Base-by-base conservation (phyloP, 1,140 invertebrate genomes). In the Diplogasteroides magnus region DNA sequence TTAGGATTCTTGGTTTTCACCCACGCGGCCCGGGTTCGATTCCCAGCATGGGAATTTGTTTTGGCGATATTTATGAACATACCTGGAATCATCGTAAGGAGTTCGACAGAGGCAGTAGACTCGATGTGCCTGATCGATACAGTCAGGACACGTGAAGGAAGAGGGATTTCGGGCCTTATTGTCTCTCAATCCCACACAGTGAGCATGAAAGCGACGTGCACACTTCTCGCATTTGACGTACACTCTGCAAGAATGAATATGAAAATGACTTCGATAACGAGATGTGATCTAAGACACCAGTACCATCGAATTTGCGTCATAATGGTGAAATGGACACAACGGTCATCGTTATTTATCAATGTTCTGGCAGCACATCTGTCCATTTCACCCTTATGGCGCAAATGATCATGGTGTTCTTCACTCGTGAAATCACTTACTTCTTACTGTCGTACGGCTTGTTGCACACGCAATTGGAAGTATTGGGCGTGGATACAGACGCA, bases 1-100 rank as follows among this genome's bases (percentile, higher is more conserved):
- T 87, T 89, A 89, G 89, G 89, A 90, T 90, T 89, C 87, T 88
- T 88, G 89, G 89, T 88, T 90, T 87, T 90, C 89, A 90, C 89
- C 88, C 88, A 88, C 88, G 87, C 89, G 89, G 88, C 88, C 88
- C 88, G 88, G 88, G 88, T 90, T 90, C 89, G 88, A 90, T 90
- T 90, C 89, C 89, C 89, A 88, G 89, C 89, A 89, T 87, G 87
- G 88, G 88, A 89, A 89, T 25, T 65, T n/a, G n/a, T n/a, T n/a
- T n/a, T n/a, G n/a, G n/a, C n/a, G n/a, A n/a, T n/a, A n/a, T n/a
- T n/a, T n/a, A n/a, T n/a, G n/a, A n/a, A 48, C 37, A 11, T 19
- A 48, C 37, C 19, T 48, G 37, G 37, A 48, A 48, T 48, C 37
- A 48, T 48, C 37, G 19, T 48, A 48, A 48, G 37, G 37, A 48